Percentiles rank a stretch among this genome's conserved stretches.
phyloP scores from a whole-genome alignment of 2,797 vertebrate species.

The Galaxias olidus region DNA sequence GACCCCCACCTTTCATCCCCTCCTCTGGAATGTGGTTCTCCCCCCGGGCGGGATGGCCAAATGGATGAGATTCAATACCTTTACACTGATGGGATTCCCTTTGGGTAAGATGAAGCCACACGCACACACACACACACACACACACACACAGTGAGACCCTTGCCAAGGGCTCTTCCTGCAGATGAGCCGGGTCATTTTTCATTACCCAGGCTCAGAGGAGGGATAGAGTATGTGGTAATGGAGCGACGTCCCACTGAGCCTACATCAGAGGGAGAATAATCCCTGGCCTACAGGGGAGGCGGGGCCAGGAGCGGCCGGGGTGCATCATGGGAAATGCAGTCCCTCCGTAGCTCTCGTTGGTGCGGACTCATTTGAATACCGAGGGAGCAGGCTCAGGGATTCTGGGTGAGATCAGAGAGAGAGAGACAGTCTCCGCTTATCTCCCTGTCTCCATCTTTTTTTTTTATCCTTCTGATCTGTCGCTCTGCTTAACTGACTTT shows the following conservation, averaged over 20 bases:
- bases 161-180: conserved; percentile 69
- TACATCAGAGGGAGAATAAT: conserved; percentile 55
- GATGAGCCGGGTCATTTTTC: conserved; percentile 73
- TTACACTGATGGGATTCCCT: conserved; percentile 64
- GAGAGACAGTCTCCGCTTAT: conserved; percentile 16
- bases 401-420: conserved; percentile 24
- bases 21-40: conserved; percentile 44
- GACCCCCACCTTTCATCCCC: conserved; percentile 37
- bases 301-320: background rate
- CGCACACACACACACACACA: conserved; percentile 1
- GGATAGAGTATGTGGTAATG: conserved; percentile 60
- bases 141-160: conserved; percentile 23
- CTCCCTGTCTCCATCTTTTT: conserved; percentile 15
- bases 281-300: background rate
- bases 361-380: conserved; percentile 33
- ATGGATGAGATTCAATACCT: conserved; percentile 69
- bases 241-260: conserved; percentile 55
- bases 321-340: background rate
- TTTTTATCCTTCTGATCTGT: conserved; percentile 14
- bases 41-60: conserved; percentile 49
- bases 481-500: background rate
- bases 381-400: conserved; percentile 21
- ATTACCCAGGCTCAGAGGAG: conserved; percentile 56
- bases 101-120: conserved; percentile 48
- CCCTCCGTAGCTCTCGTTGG: conserved; percentile 20